Conservation (phyloP, 2,113 vertebrate genomes). For the Cichladusa arquata region DNA sequence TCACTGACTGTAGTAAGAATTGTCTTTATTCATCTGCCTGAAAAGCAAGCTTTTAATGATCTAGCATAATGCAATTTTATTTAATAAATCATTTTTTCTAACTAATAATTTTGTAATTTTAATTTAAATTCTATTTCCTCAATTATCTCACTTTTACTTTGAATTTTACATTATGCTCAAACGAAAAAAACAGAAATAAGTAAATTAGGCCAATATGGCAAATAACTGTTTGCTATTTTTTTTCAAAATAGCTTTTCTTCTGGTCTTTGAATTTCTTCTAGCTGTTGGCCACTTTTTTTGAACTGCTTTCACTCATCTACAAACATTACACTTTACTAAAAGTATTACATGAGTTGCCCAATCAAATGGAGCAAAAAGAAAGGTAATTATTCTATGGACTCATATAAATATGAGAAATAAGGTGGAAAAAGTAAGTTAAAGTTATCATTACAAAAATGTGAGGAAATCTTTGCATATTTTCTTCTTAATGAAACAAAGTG, state of each 20-base stretch:
- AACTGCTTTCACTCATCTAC: slow-evolving; percentile 38
- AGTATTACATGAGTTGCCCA: not conserved
- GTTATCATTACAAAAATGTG: not conserved
- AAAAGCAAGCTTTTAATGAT: not conserved
- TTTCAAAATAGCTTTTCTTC: slow-evolving; percentile 23
- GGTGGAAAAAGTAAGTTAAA: slow-evolving; percentile 12
- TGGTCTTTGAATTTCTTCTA: slow-evolving; percentile 27
- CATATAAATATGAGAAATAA: not conserved
- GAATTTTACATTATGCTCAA: not conserved
- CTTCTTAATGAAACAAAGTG: not conserved
- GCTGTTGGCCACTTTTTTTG: slow-evolving; percentile 37
- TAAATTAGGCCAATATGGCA: slow-evolving; percentile 9
- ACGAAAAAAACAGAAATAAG: not conserved
- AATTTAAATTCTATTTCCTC: not conserved
- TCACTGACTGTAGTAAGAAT: not conserved
- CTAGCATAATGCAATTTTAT: not conserved
- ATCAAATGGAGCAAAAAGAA: slow-evolving; percentile 27
- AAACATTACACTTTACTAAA: slow-evolving; percentile 52
- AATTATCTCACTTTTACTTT: not conserved
- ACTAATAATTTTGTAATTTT: not conserved
- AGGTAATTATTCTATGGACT: slow-evolving; percentile 12
- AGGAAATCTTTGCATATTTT: not conserved
- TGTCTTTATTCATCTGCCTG: not conserved
- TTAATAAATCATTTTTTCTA: not conserved
- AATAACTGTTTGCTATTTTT: not conserved